Evolutionary conservation across 1,140 invertebrate species (phyloP).

Genomic region (Drosophila rufa): DNA sequence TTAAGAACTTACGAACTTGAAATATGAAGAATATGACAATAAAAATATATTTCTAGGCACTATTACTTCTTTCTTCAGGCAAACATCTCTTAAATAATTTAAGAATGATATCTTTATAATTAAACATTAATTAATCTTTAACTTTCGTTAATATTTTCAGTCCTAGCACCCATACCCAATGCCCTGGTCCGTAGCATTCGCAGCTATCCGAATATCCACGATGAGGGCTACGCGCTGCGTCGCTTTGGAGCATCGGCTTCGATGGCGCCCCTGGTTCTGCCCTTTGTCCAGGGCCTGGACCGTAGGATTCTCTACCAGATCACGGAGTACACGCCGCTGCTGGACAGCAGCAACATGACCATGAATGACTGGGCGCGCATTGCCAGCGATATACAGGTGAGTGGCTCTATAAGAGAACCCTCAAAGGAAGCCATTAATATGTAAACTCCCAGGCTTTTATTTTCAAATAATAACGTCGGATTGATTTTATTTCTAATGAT

Average conservation of each 20-base stretch:
- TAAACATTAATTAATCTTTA: background rate
- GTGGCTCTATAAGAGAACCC: background rate
- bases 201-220: slow-evolving; percentile 91
- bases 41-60: no score
- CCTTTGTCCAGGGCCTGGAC: slow-evolving; percentile 86
- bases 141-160: slow-evolving; percentile 81
- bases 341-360: slow-evolving; percentile 97
- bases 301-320: slow-evolving; percentile 91
- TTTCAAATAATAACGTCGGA: no score
- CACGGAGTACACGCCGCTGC: slow-evolving; percentile 93
- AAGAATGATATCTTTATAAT: background rate
- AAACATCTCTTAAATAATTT: background rate
- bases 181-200: slow-evolving; percentile 87
- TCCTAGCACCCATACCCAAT: slow-evolving; percentile 88
- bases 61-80: no score
- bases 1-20: no score
- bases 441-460: no score
- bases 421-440: background rate
- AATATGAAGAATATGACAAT: no score
- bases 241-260: slow-evolving; percentile 85
- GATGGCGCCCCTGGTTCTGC: slow-evolving; percentile 88
- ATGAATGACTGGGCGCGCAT: slow-evolving; percentile 96
- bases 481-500: no score
- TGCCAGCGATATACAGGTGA: slow-evolving; percentile 94
- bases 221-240: slow-evolving; percentile 87